Evolutionary conservation across 2,797 vertebrate genomes (phyloP).

Genomic region (Semotilus atromaculatus): DNA sequence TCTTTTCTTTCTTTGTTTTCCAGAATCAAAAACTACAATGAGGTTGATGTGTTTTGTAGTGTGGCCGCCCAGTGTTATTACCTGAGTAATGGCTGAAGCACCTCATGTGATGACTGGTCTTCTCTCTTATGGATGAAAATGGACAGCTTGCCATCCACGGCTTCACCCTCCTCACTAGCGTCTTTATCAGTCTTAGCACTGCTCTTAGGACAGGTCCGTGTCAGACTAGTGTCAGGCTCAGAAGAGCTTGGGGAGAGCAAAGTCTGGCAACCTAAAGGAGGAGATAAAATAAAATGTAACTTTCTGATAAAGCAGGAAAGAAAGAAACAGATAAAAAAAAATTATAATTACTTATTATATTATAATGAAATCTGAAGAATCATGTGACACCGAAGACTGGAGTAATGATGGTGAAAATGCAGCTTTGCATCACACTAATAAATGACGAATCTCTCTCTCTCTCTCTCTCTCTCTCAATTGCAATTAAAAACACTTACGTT

Average conservation of each 20-base stretch:
- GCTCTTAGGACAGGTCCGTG: slow-evolving; percentile 90
- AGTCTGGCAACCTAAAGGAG: slow-evolving; percentile 90
- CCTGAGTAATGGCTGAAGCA: slow-evolving; percentile 96
- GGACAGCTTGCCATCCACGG: slow-evolving; percentile 96
- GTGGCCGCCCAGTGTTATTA: slow-evolving; percentile 61
- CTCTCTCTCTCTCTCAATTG: too few species aligned
- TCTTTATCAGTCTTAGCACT: slow-evolving; percentile 92
- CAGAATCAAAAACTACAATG: neutral
- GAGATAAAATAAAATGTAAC: slow-evolving; percentile 8
- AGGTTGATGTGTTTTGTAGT: too few species aligned
- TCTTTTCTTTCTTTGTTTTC: neutral
- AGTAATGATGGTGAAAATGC: neutral
- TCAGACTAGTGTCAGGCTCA: slow-evolving; percentile 89
- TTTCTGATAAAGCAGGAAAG: neutral
- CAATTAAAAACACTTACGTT: too few species aligned
- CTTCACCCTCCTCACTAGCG: slow-evolving; percentile 92
- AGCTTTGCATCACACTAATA: neutral
- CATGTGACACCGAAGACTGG: neutral
- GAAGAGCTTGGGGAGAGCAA: slow-evolving; percentile 96
- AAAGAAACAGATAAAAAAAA: neutral
- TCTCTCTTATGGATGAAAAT: slow-evolving; percentile 98
- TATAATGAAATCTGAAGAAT: neutral
- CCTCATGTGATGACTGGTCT: slow-evolving; percentile 98
- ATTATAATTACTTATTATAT: too few species aligned
- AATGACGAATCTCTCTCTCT: too few species aligned